These are phyloP conservation scores for Nylanderia fulva DNA, from an alignment of 1,140 invertebrate species.

Conservation along the genomic window DNA sequence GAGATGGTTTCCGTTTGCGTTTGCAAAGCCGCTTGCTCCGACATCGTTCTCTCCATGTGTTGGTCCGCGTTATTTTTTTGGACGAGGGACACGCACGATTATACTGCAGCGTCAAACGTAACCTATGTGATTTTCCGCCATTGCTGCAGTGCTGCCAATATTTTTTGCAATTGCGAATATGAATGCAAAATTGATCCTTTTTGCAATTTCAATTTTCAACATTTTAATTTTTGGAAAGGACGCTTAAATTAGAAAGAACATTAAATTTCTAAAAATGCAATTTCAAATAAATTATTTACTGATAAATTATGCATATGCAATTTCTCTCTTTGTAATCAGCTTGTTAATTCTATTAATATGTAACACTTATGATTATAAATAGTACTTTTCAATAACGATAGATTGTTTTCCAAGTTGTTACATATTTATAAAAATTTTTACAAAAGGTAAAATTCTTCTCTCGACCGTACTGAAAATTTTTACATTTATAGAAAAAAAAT, in stretches of 20 bases:
- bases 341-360: background rate
- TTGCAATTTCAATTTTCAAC: background rate
- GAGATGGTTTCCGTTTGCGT: conserved; percentile 79
- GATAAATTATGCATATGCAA: too few relatives aligned
- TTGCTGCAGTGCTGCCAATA: conserved; percentile 23
- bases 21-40: conserved; percentile 75
- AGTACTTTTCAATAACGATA: background rate
- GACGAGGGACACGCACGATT: background rate
- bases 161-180: background rate
- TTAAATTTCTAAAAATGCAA: background rate
- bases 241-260: background rate
- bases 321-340: too few relatives aligned
- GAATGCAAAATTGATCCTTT: background rate
- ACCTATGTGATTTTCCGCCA: background rate
- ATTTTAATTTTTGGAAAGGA: background rate
- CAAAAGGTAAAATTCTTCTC: too few relatives aligned
- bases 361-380: background rate
- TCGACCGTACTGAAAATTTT: too few relatives aligned
- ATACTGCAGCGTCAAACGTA: background rate
- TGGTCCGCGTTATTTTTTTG: background rate
- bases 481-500: too few relatives aligned
- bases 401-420: background rate
- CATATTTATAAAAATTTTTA: background rate
- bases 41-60: conserved; percentile 73
- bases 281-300: background rate